These are phyloP conservation scores for Cyclophora punctaria DNA, from an alignment of 2,888 invertebrate species.

Conservation along the genomic window DNA sequence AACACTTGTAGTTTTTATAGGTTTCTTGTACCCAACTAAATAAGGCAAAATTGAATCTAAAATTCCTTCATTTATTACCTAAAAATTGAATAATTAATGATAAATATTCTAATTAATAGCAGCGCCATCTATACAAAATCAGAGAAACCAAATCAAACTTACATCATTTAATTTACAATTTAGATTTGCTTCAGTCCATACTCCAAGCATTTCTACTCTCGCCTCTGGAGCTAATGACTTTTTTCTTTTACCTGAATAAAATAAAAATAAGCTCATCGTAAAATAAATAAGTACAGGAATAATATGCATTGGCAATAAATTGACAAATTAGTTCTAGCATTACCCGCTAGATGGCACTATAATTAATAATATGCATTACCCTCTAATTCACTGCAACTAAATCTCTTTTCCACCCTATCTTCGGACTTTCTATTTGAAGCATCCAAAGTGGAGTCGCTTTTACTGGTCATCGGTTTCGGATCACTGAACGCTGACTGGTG, in stretches of 20 bases:
- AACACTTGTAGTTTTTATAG: constrained; percentile 66
- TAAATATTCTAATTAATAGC: background rate
- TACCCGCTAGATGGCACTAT: constrained; percentile 23
- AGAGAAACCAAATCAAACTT: constrained; percentile 17
- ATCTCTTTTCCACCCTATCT: constrained; percentile 43
- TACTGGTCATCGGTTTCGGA: constrained; percentile 48
- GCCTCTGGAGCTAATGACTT: constrained; percentile 46
- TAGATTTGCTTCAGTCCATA: constrained; percentile 68
- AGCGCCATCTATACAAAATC: constrained; percentile 33
- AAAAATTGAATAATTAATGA: constrained; percentile 39
- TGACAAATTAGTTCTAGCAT: background rate
- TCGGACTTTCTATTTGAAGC: constrained; percentile 30
- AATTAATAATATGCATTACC: constrained; percentile 26
- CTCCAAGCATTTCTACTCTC: constrained; percentile 63
- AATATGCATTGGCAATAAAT: background rate
- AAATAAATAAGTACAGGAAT: background rate
- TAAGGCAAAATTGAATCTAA: constrained; percentile 88
- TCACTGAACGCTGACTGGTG: constrained; percentile 44
- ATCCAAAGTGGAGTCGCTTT: constrained; percentile 53
- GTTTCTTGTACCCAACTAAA: constrained; percentile 75
- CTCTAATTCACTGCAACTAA: constrained; percentile 60
- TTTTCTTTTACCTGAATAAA: constrained; percentile 36
- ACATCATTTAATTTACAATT: constrained; percentile 71
- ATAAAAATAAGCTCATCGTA: background rate
- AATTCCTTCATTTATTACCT: constrained; percentile 87